Percentiles rank a stretch among this genome's conserved stretches.
Evolutionary conservation across 2,797 vertebrate genomes (phyloP).

Genomic region (Falco cherrug): DNA sequence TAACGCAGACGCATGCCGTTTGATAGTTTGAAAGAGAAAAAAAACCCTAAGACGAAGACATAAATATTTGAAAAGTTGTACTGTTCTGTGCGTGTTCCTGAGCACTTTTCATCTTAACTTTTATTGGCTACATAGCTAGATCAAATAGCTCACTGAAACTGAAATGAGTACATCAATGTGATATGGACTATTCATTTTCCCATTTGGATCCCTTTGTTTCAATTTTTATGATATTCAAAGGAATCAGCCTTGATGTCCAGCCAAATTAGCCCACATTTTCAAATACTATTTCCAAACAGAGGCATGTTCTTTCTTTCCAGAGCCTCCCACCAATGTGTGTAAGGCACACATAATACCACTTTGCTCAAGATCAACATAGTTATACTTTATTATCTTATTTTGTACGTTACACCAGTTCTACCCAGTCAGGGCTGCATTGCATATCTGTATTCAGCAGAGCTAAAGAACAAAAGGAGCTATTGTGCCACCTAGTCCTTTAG

Average conservation of each 20-base stretch:
- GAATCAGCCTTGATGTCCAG: not conserved
- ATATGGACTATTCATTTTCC: not conserved
- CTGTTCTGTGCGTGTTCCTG: not conserved
- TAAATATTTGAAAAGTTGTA: slow-evolving; percentile 65
- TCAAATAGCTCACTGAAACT: slow-evolving; percentile 5
- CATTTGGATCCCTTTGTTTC: slow-evolving; percentile 5
- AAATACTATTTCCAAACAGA: not conserved
- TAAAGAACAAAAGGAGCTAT: not conserved
- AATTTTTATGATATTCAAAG: not conserved
- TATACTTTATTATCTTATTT: not conserved
- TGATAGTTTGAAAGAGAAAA: slow-evolving; percentile 23
- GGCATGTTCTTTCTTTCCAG: not conserved
- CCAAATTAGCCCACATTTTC: not conserved
- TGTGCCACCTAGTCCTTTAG: not conserved
- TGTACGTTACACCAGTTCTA: not conserved
- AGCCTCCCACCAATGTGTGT: not conserved
- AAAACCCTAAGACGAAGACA: not conserved
- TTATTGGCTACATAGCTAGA: slow-evolving; percentile 20
- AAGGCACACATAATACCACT: not conserved
- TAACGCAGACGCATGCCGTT: not conserved
- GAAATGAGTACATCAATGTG: not conserved
- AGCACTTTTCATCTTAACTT: slow-evolving; percentile 37
- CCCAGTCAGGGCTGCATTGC: not conserved
- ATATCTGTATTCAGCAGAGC: not conserved
- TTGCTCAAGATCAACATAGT: not conserved